phyloP scores from a whole-genome alignment of 2,888 invertebrate genomes.

The Acronicta alni region DNA sequence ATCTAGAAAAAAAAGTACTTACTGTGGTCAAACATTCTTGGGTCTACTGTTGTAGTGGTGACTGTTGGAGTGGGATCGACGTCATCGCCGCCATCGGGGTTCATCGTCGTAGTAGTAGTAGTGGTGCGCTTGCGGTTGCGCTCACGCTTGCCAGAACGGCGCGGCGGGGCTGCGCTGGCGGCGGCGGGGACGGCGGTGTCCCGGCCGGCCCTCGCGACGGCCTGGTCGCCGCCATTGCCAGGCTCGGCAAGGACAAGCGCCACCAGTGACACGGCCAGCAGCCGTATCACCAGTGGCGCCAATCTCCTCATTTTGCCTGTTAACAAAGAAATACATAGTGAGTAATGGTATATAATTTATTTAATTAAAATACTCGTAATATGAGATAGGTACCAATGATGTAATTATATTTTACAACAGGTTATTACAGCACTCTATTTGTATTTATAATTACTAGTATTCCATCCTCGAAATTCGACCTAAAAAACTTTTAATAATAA shows the following conservation, averaged over 20 bases:
- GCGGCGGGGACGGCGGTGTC: constrained; percentile 45
- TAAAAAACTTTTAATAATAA: no score
- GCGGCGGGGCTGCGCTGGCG: constrained; percentile 45
- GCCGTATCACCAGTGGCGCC: constrained; percentile 85
- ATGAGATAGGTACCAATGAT: no score
- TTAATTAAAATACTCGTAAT: no score
- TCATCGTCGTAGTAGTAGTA: constrained; percentile 74
- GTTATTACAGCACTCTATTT: no score
- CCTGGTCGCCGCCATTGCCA: constrained; percentile 60
- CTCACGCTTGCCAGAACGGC: constrained; percentile 63
- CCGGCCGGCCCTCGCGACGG: constrained; percentile 44
- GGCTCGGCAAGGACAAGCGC: constrained; percentile 81
- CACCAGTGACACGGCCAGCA: constrained; percentile 83
- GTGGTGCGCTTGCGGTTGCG: constrained; percentile 73
- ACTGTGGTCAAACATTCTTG: constrained; percentile 82
- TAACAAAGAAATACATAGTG: constrained; percentile 42
- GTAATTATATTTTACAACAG: no score
- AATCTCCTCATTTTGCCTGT: constrained; percentile 78
- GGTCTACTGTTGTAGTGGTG: constrained; percentile 79
- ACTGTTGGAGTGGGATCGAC: constrained; percentile 67
- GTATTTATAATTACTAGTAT: no score
- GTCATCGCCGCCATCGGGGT: constrained; percentile 72
- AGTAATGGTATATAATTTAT: neutral
- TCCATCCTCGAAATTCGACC: no score
- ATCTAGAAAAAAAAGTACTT: constrained; percentile 59